Evolutionary conservation across 2,888 invertebrate species (phyloP), one percentile per base, ranked within the genome.

Genomic region (Patella caerulea): DNA sequence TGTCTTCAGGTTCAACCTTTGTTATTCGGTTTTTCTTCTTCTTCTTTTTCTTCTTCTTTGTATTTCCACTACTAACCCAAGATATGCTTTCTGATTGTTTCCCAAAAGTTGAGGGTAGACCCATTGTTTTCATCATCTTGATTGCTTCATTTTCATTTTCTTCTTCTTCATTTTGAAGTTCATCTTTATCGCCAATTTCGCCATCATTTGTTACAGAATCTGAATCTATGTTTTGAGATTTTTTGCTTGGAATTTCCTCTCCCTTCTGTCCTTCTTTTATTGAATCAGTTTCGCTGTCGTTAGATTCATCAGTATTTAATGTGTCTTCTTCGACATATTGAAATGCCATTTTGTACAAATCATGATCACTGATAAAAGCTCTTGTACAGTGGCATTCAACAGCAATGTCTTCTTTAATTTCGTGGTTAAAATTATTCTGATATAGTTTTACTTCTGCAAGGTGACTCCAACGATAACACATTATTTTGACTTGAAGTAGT

Each of bases 381-480:
- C 88, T 81, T 2, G 89, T 89, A 80, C 88, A 88, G 72, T 86
- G 85, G 79, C 88, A 89, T 34, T 80, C 80, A 5, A 88, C 78
- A 19, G 65, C 73, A 1, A 74, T 71, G 15, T 82, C 80, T 19
- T 72, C 19, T 9, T 79, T 75, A 65, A 72, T 52, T 12, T 80
- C 76, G 11, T 81, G 73, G 9, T 45, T 45, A 9, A 45, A 45
- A 45, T 45, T 45, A 19, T 19, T 59, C 15, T 84, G 56, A 34
- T 78, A 72, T 15, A 87, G 73, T 71, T 83, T 78, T 17, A 89
- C 81, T 71, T 89, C 89, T 34, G 89, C 90, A 14, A 90, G 81
- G 78, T 86, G 84, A 77, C 82, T 84, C 90, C 89, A 89, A 54
- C 83, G 83, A 70, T 88, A 89, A 79, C 87, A 89, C 88, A 90